These are phyloP conservation scores for Etheostoma spectabile DNA, from an alignment of 2,113 vertebrate genomes.

Conservation along the genomic window DNA sequence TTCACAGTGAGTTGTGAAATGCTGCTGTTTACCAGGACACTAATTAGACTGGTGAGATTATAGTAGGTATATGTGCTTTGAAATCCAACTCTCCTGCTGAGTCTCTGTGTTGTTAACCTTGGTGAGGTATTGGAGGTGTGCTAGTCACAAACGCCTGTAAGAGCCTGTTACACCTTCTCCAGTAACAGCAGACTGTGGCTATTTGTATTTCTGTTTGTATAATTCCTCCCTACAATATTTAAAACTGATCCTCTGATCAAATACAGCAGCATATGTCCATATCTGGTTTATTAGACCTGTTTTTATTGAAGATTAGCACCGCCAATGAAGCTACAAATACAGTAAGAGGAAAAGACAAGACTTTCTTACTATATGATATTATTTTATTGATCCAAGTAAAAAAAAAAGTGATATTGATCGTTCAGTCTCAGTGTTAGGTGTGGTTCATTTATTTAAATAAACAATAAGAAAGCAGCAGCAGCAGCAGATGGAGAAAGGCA, in stretches of 20 bases:
- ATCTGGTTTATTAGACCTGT: neutral
- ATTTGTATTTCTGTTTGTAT: neutral
- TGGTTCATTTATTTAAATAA: neutral
- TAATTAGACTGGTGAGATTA: neutral
- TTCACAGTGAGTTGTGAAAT: constrained; percentile 10
- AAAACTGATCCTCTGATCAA: neutral
- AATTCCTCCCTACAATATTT: neutral
- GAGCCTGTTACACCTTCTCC: neutral
- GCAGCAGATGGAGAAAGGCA: constrained; percentile 2
- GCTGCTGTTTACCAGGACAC: constrained; percentile 4
- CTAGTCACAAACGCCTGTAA: neutral
- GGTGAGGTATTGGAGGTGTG: neutral
- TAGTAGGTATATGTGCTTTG: neutral
- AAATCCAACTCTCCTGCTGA: neutral
- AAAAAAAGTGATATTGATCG: neutral
- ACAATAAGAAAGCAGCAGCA: neutral
- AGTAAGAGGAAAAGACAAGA: neutral
- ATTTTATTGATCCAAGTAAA: neutral
- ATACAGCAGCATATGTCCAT: neutral
- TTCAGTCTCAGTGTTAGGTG: neutral
- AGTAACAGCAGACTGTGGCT: neutral
- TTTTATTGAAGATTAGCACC: neutral
- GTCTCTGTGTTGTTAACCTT: neutral
- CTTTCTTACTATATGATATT: neutral
- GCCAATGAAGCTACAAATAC: neutral